phyloP scores from a whole-genome alignment of 2,797 vertebrate species.

The Manis pentadactyla region DNA sequence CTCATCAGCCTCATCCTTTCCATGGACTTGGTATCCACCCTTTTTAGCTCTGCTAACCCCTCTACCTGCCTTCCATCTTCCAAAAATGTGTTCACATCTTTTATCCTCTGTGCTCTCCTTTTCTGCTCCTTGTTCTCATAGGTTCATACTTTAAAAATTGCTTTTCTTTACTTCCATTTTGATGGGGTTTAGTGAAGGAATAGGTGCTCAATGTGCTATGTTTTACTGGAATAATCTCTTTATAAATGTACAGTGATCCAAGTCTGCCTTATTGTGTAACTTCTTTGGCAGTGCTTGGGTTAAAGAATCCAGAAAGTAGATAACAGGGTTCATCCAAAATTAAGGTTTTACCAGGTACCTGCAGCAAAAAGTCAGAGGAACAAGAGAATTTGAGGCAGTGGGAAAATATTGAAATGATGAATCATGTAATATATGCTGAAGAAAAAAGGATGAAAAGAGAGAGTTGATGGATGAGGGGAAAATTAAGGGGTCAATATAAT shows the following conservation, averaged over 20 bases:
- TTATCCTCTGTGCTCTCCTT: neutral
- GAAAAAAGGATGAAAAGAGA: neutral
- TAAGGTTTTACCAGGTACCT: slow-evolving; percentile 21
- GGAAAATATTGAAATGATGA: slow-evolving; percentile 38
- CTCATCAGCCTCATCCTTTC: neutral
- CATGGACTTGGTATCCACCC: neutral
- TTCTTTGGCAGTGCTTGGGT: slow-evolving; percentile 28
- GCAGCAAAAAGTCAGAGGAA: slow-evolving; percentile 19
- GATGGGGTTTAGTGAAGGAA: neutral
- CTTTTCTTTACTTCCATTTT: slow-evolving; percentile 9
- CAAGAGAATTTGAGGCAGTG: neutral
- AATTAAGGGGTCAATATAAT: neutral
- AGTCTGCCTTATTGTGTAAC: neutral
- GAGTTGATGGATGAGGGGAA: neutral
- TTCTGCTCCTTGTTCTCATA: slow-evolving; percentile 3
- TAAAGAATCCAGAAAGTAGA: slow-evolving; percentile 28
- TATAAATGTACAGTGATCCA: neutral
- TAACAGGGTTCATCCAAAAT: neutral
- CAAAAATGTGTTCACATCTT: slow-evolving; percentile 28
- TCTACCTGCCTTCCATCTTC: slow-evolving; percentile 25
- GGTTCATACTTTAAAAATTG: neutral
- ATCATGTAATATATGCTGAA: neutral
- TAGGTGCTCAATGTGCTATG: slow-evolving; percentile 18
- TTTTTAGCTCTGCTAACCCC: slow-evolving; percentile 19
- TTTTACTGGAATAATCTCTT: slow-evolving; percentile 22